Conservation (phyloP, 2,797 vertebrate genomes). For the Myripristis murdjan region DNA sequence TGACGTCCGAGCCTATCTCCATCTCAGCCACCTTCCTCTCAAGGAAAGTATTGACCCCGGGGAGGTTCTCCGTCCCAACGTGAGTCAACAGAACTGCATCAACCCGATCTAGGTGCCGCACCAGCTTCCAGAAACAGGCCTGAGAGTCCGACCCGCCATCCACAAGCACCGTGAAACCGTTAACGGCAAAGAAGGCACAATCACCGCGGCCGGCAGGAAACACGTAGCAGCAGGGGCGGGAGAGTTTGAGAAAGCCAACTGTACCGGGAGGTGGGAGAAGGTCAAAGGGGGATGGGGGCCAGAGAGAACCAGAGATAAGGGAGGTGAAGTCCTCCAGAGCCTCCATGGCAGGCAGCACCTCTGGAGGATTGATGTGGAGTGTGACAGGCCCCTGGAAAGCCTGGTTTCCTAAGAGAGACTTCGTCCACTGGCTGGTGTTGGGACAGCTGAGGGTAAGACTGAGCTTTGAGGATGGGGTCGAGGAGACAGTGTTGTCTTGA, state of each 20-base stretch:
- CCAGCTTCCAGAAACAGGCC: constrained; percentile 97
- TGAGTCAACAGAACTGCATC: constrained; percentile 95
- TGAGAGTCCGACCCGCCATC: constrained; percentile 94
- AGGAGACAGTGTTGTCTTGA: constrained; percentile 64
- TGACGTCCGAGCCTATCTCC: constrained; percentile 88
- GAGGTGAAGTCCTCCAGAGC: constrained; percentile 92
- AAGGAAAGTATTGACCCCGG: constrained; percentile 91
- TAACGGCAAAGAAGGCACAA: constrained; percentile 94
- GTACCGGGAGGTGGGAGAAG: constrained; percentile 94
- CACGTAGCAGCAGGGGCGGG: constrained; percentile 96
- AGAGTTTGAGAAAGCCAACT: constrained; percentile 95
- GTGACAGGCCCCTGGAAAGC: constrained; percentile 85
- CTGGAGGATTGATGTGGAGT: constrained; percentile 89
- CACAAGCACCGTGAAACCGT: constrained; percentile 94
- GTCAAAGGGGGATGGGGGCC: constrained; percentile 91
- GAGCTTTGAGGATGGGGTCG: constrained; percentile 68
- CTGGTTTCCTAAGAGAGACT: constrained; percentile 79
- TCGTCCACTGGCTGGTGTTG: constrained; percentile 88
- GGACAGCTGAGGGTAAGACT: constrained; percentile 91
- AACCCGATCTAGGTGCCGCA: constrained; percentile 94
- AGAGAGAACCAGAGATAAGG: constrained; percentile 83
- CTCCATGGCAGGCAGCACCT: constrained; percentile 87
- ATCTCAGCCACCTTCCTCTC: constrained; percentile 92
- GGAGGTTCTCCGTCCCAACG: constrained; percentile 82
- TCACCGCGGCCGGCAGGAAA: constrained; percentile 95